Percentiles rank a stretch among this genome's conserved stretches.
Conservation (phyloP, 1,140 invertebrate species). For the Ostrea denselamellosa region DNA sequence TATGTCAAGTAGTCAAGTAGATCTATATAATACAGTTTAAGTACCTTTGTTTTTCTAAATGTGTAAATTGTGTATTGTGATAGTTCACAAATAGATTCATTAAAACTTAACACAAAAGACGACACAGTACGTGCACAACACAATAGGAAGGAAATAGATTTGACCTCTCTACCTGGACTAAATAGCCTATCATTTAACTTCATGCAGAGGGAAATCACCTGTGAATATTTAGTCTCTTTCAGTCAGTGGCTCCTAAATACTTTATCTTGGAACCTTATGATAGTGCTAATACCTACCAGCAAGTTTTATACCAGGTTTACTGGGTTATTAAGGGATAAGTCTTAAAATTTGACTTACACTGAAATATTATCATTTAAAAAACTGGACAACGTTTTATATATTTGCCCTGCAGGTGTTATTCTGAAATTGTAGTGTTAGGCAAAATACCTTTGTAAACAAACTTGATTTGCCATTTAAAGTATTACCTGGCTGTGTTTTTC, state of each 20-base stretch:
- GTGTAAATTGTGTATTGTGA: background rate
- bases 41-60: too few relatives aligned
- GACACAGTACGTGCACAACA: conserved; percentile 9
- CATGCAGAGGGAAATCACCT: conserved; percentile 34
- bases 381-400: background rate
- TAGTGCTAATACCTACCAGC: conserved; percentile 30
- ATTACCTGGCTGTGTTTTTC: conserved; percentile 11
- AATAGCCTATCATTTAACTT: conserved; percentile 27
- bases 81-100: background rate
- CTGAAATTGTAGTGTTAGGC: background rate
- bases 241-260: conserved; percentile 33
- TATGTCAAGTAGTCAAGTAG: too few relatives aligned
- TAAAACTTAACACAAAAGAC: background rate
- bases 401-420: conserved; percentile 20
- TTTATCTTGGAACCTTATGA: conserved; percentile 18
- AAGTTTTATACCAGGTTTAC: conserved; percentile 40
- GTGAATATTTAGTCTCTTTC: conserved; percentile 26
- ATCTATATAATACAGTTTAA: too few relatives aligned
- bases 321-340: conserved; percentile 32
- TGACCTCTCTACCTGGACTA: conserved; percentile 29
- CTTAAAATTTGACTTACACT: background rate
- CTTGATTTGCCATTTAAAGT: conserved; percentile 37
- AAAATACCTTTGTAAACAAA: conserved; percentile 33
- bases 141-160: conserved; percentile 39
- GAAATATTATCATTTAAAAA: background rate